These are phyloP conservation scores for Apis dorsata DNA, from an alignment of 1,140 invertebrate genomes.

Conservation along the genomic window DNA sequence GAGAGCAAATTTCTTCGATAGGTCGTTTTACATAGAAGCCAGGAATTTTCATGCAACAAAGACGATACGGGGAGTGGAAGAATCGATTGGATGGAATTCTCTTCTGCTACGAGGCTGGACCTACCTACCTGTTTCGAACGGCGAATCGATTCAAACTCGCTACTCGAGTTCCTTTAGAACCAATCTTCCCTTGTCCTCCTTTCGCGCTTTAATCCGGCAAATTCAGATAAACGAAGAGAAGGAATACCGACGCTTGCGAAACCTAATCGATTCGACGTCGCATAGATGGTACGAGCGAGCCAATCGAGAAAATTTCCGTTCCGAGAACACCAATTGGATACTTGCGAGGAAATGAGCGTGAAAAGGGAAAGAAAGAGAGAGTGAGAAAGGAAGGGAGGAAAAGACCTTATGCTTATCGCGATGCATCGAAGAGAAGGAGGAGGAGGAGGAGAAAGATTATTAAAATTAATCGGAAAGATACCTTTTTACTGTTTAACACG, in stretches of 20 bases:
- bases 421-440: background rate
- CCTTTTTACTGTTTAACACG: background rate
- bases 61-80: slow-evolving; percentile 35
- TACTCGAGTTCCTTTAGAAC: slow-evolving; percentile 25
- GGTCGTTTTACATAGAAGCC: slow-evolving; percentile 14
- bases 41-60: slow-evolving; percentile 47
- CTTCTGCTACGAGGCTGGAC: background rate
- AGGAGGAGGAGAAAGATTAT: background rate
- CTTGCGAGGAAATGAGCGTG: background rate
- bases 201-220: slow-evolving; percentile 53
- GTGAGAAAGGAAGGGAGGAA: too few species aligned
- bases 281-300: background rate
- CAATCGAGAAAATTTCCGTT: background rate
- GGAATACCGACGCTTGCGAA: slow-evolving; percentile 36
- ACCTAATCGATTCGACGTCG: slow-evolving; percentile 16
- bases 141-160: slow-evolving; percentile 24
- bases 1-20: slow-evolving; percentile 24
- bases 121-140: slow-evolving; percentile 23
- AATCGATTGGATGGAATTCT: slow-evolving; percentile 56
- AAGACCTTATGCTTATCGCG: background rate
- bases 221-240: slow-evolving; percentile 54
- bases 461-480: background rate
- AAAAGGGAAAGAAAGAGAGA: background rate
- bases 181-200: slow-evolving; percentile 50
- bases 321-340: background rate